Evolutionary conservation across 2,113 vertebrate genomes (phyloP).

Genomic region (Mellivora capensis): DNA sequence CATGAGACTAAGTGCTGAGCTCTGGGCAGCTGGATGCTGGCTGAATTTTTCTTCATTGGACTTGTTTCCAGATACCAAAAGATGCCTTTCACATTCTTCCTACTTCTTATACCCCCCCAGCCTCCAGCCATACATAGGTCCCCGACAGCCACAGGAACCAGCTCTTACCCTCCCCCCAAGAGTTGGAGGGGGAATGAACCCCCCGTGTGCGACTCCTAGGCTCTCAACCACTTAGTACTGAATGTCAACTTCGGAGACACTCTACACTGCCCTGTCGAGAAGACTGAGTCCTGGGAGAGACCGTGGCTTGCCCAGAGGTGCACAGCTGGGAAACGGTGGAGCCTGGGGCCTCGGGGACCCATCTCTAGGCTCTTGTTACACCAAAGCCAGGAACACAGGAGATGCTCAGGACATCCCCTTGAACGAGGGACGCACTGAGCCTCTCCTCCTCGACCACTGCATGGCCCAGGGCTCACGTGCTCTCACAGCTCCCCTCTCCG

Average conservation of each 20-base stretch:
- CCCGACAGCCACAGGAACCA: accelerated
- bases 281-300: background rate
- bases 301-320: background rate
- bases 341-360: background rate
- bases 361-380: background rate
- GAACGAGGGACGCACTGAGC: background rate
- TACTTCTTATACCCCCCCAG: accelerated
- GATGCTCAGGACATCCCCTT: background rate
- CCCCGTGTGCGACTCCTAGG: background rate
- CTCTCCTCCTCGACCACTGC: accelerated
- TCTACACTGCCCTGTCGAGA: background rate
- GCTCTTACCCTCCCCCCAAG: no score
- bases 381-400: background rate
- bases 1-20: background rate
- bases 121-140: background rate
- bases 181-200: background rate
- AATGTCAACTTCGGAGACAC: background rate
- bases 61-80: background rate
- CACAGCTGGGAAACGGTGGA: background rate
- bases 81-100: background rate
- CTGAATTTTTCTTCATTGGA: background rate
- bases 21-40: background rate
- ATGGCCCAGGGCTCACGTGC: background rate
- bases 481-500: background rate
- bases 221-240: background rate